Evolutionary conservation across 2,888 invertebrate species (phyloP).

Genomic region (Elegia similella): DNA sequence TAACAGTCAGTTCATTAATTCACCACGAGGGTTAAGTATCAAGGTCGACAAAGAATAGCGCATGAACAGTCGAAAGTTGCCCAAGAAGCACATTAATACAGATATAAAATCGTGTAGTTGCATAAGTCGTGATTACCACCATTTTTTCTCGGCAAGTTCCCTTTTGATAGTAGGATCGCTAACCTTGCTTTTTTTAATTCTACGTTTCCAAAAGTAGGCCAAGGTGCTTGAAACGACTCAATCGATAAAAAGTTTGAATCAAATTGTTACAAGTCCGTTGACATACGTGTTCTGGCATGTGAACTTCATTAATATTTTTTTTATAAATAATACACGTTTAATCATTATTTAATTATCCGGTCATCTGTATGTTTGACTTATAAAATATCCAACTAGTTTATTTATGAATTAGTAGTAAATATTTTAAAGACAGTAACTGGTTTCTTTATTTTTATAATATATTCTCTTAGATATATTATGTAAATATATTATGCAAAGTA

Average conservation of each 20-base stretch:
- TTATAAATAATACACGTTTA: too few species aligned
- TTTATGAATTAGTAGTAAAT: too few species aligned
- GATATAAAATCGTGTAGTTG: constrained; percentile 8
- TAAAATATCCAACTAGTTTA: too few species aligned
- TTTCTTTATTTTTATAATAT: too few species aligned
- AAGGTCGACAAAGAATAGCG: constrained; percentile 4
- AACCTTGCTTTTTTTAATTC: constrained; percentile 10
- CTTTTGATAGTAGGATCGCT: constrained; percentile 7
- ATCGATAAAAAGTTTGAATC: background rate
- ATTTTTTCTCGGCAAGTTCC: constrained; percentile 10
- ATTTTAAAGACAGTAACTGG: too few species aligned
- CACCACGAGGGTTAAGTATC: background rate
- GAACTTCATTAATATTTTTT: too few species aligned
- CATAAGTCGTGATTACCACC: background rate
- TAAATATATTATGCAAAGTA: too few species aligned
- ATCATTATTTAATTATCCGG: too few species aligned
- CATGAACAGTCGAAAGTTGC: constrained; percentile 3
- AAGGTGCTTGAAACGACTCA: background rate
- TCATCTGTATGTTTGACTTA: too few species aligned
- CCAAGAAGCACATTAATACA: constrained; percentile 5
- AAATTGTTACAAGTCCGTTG: background rate
- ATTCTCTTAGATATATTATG: too few species aligned
- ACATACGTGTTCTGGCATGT: background rate
- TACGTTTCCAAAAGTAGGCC: background rate
- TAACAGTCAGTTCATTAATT: background rate